phyloP scores from a whole-genome alignment of 1,140 invertebrate genomes.

The Polypedilum vanderplanki region DNA sequence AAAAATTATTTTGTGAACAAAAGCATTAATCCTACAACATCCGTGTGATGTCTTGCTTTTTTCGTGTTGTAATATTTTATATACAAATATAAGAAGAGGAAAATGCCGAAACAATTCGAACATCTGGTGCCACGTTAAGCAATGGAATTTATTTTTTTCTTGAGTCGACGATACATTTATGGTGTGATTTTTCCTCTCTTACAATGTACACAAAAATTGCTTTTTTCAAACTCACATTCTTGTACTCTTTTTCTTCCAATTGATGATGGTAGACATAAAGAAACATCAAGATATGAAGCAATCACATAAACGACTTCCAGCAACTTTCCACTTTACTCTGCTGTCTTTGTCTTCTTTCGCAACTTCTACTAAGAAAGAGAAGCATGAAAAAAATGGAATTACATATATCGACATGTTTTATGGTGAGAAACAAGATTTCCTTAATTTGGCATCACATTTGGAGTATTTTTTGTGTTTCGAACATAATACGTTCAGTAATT shows the following conservation, averaged over 20 bases:
- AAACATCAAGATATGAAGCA: background rate
- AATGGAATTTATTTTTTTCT: background rate
- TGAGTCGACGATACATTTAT: background rate
- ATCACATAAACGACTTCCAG: slow-evolving; percentile 11
- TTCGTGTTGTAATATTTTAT: too few relatives aligned
- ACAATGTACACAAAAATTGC: background rate
- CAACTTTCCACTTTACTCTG: background rate
- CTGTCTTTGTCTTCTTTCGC: background rate
- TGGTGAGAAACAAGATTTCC: background rate
- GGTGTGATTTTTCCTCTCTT: background rate
- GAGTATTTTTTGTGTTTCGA: background rate
- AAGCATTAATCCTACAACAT: too few relatives aligned
- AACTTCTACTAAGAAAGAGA: background rate
- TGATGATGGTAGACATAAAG: background rate
- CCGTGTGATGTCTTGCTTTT: too few relatives aligned
- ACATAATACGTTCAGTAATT: slow-evolving; percentile 24
- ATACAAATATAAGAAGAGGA: too few relatives aligned
- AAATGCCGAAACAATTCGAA: background rate
- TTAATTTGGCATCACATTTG: slow-evolving; percentile 24
- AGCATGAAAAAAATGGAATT: slow-evolving; percentile 16
- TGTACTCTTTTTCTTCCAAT: background rate
- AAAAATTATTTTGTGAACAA: too few relatives aligned
- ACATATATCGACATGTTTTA: slow-evolving; percentile 27
- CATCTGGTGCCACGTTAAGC: slow-evolving; percentile 22
- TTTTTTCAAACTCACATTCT: background rate